Percentiles rank a stretch among this genome's conserved stretches.
Conservation (phyloP, 2,888 invertebrate genomes). For the Phania funesta region DNA sequence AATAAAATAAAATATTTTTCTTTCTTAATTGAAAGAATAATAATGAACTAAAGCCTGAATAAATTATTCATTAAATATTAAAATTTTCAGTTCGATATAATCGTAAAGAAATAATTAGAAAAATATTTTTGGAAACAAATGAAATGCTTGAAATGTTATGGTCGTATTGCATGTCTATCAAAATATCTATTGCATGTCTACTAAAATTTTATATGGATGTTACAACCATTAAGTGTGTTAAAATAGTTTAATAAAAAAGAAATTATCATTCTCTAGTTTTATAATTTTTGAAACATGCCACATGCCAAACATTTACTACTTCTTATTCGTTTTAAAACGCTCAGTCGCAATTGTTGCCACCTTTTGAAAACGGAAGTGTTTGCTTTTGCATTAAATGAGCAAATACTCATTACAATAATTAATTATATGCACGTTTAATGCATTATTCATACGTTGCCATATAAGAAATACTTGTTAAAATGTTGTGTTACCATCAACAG, state of each 20-base stretch:
- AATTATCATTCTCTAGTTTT: not conserved
- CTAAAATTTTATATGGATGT: constrained; percentile 15
- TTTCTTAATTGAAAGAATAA: no score
- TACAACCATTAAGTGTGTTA: constrained; percentile 9
- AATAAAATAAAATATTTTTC: no score
- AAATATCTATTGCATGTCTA: not conserved
- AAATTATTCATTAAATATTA: no score
- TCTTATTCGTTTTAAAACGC: not conserved
- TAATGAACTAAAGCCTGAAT: no score
- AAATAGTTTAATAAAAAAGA: not conserved
- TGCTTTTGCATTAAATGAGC: not conserved
- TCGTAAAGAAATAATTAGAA: no score
- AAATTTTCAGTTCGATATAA: no score
- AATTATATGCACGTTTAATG: constrained; percentile 18
- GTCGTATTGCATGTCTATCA: not conserved
- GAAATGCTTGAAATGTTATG: no score
- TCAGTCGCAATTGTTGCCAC: constrained; percentile 26
- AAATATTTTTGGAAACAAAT: no score
- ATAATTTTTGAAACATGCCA: not conserved
- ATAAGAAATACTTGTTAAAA: constrained; percentile 12
- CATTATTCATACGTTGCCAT: not conserved
- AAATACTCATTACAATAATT: constrained; percentile 25
- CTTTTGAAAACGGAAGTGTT: constrained; percentile 50
- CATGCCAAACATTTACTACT: not conserved
- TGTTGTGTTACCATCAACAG: constrained; percentile 27